phyloP scores from a whole-genome alignment of 64 coral and sea anemone genomes.

The Trachythela sp. region DNA sequence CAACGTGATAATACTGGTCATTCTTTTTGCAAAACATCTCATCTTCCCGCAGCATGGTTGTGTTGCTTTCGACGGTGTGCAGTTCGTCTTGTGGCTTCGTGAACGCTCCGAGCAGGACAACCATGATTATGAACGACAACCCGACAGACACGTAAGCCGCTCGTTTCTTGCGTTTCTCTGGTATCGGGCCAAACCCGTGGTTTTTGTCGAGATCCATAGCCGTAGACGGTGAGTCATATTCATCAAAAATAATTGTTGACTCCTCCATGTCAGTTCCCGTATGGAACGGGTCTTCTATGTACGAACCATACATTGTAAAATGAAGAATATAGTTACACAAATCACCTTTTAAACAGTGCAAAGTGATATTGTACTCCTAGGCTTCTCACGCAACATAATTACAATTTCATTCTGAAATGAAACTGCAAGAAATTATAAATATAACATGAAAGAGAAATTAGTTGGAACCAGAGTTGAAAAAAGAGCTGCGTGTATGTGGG shows the following conservation, averaged over 20 bases:
- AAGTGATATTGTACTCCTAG: not conserved
- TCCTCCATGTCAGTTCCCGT: not conserved
- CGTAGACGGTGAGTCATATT: not conserved
- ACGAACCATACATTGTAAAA: not conserved
- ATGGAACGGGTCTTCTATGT: not conserved
- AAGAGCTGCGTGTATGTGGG: too few species aligned
- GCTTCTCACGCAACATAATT: not conserved
- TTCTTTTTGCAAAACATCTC: not conserved
- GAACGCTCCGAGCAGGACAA: not conserved
- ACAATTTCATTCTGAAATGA: not conserved
- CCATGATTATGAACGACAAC: not conserved
- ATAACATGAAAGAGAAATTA: not conserved
- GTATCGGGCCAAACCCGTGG: slow-evolving; percentile 15
- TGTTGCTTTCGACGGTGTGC: not conserved
- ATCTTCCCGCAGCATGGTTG: not conserved
- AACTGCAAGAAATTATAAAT: not conserved
- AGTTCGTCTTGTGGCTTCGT: not conserved
- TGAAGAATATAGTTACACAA: not conserved
- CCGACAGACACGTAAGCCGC: not conserved
- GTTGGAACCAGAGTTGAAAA: too few species aligned
- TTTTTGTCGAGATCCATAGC: not conserved
- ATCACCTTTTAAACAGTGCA: not conserved
- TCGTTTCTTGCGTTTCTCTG: not conserved
- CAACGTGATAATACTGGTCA: not conserved
- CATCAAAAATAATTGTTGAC: not conserved